phyloP scores from a whole-genome alignment of 2,113 vertebrate species.

The Peromyscus polionotus region DNA sequence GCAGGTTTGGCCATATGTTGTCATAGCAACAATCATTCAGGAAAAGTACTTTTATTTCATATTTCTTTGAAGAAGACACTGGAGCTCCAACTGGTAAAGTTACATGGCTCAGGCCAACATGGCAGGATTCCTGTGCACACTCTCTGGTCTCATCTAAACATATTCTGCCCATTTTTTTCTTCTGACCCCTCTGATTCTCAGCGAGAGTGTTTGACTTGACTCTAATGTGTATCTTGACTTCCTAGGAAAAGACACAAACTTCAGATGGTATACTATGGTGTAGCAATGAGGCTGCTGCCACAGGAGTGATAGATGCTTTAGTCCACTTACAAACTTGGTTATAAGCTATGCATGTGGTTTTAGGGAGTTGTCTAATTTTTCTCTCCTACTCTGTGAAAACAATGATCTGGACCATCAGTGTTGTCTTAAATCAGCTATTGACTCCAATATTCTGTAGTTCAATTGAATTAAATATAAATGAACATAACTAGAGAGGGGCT shows the following conservation, averaged over 20 bases:
- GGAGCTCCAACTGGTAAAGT: not conserved
- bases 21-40: not conserved
- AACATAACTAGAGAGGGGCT: not conserved
- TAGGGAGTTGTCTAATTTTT: not conserved
- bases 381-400: slow-evolving; percentile 9
- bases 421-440: slow-evolving; percentile 47
- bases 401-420: not conserved
- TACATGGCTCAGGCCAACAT: not conserved
- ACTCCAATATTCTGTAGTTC: not conserved
- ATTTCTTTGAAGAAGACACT: not conserved
- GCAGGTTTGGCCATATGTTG: not conserved
- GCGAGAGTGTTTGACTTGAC: not conserved
- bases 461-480: slow-evolving; percentile 36
- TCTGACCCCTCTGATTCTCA: not conserved
- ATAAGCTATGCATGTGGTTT: not conserved
- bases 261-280: not conserved
- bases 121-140: not conserved
- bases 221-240: not conserved
- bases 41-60: not conserved
- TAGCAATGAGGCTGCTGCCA: not conserved
- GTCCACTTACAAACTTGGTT: not conserved
- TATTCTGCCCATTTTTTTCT: not conserved
- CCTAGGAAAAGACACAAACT: not conserved
- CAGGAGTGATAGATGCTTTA: not conserved
- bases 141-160: not conserved